phyloP scores from a whole-genome alignment of 2,113 vertebrate genomes.

The Microtus richardsoni region DNA sequence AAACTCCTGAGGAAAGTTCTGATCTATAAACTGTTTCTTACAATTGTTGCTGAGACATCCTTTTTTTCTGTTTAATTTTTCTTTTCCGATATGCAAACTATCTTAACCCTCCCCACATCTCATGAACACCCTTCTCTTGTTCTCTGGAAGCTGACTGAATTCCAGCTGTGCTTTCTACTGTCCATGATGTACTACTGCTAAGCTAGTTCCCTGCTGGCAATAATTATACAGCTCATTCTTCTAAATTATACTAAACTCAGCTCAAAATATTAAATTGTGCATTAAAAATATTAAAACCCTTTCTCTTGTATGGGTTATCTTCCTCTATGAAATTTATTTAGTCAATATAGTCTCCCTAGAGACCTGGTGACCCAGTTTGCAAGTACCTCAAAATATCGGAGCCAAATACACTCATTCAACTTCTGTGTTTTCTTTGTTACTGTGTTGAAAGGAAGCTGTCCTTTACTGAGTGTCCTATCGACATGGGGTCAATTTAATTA shows the following conservation, averaged over 20 bases:
- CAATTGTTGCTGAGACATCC: not conserved
- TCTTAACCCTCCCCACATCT: not conserved
- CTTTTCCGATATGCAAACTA: not conserved
- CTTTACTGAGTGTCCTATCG: not conserved
- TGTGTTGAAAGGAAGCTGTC: not conserved
- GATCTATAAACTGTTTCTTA: not conserved
- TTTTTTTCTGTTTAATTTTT: not conserved
- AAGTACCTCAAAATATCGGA: conserved; percentile 42
- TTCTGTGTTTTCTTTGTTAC: conserved; percentile 33
- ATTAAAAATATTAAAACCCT: conserved; percentile 76
- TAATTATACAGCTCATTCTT: conserved; percentile 56
- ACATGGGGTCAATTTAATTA: not conserved
- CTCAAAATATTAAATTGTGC: conserved; percentile 66
- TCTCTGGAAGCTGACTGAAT: not conserved
- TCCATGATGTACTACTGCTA: conserved; percentile 53
- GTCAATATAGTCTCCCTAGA: conserved; percentile 62
- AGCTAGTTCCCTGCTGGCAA: conserved; percentile 64
- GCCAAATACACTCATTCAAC: conserved; percentile 21
- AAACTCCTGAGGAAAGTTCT: not conserved
- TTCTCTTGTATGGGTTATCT: conserved; percentile 61
- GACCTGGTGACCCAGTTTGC: conserved; percentile 75
- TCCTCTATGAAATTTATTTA: conserved; percentile 76
- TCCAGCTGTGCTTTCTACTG: conserved; percentile 66
- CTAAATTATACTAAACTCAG: conserved; percentile 63
- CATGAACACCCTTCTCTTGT: not conserved